Conservation (phyloP, 1,140 invertebrate species). For the Conus betulinus region DNA sequence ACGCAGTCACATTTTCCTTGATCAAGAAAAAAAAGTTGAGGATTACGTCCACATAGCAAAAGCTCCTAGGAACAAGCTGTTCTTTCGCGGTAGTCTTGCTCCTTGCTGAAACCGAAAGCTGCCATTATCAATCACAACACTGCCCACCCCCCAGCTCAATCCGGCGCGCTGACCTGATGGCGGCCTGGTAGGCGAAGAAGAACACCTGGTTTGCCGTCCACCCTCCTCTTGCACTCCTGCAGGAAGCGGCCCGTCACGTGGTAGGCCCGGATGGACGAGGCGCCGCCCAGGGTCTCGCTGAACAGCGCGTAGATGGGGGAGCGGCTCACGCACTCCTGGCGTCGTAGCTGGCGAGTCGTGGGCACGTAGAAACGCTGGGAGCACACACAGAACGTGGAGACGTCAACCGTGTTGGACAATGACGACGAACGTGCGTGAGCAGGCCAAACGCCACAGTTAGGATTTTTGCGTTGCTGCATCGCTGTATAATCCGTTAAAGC, state of each 20-base stretch:
- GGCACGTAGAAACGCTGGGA: conserved; percentile 77
- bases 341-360: conserved; percentile 78
- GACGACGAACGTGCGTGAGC: too few species aligned
- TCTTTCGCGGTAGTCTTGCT: too few species aligned
- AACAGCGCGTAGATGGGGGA: conserved; percentile 79
- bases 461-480: too few species aligned
- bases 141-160: too few species aligned
- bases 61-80: too few species aligned
- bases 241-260: conserved; percentile 76
- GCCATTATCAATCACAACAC: not conserved
- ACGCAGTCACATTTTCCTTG: too few species aligned
- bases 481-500: too few species aligned
- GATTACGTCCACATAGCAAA: too few species aligned
- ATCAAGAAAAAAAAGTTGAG: too few species aligned
- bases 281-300: conserved; percentile 78
- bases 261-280: conserved; percentile 80
- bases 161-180: conserved; percentile 61
- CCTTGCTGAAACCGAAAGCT: too few species aligned
- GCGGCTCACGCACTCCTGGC: conserved; percentile 77
- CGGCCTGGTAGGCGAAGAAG: conserved; percentile 65
- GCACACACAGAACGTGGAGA: not conserved
- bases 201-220: conserved; percentile 76
- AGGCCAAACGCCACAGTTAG: too few species aligned
- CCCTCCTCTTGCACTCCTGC: conserved; percentile 69
- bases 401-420: too few species aligned